A percentile compares a stretch with the other conserved stretches of the same genome.
Conservation (phyloP, 2,888 invertebrate genomes). For the Tenthredo mesomela region DNA sequence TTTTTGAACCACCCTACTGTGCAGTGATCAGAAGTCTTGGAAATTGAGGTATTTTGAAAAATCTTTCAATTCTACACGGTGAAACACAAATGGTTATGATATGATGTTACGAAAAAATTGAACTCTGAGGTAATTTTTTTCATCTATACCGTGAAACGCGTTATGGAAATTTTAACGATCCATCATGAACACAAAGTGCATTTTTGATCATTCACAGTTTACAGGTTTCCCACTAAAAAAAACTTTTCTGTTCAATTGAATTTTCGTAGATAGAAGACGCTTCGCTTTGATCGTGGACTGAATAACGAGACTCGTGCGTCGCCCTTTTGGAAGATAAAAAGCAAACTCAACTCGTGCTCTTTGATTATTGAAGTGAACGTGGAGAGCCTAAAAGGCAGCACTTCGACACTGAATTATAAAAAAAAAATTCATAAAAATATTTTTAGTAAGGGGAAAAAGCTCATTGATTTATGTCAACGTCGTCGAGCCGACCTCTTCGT, state of each 20-base stretch:
- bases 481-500: background rate
- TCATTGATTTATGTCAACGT: background rate
- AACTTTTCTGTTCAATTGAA: background rate
- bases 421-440: background rate
- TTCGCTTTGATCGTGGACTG: conserved; percentile 17
- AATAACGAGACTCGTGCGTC: conserved; percentile 8
- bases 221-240: background rate
- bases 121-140: too few relatives aligned
- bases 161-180: background rate
- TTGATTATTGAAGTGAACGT: background rate
- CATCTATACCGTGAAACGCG: background rate
- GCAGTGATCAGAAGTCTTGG: background rate
- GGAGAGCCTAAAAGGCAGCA: background rate
- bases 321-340: background rate
- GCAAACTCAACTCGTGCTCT: conserved; percentile 4
- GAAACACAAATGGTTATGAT: background rate
- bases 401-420: conserved; percentile 6
- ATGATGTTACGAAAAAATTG: too few relatives aligned
- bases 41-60: background rate
- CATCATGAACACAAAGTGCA: background rate
- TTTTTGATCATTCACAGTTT: background rate
- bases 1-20: too few relatives aligned
- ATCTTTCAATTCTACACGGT: background rate
- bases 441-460: background rate
- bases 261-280: background rate